phyloP scores from a whole-genome alignment of 1,140 invertebrate species.

The Atta cephalotes region DNA sequence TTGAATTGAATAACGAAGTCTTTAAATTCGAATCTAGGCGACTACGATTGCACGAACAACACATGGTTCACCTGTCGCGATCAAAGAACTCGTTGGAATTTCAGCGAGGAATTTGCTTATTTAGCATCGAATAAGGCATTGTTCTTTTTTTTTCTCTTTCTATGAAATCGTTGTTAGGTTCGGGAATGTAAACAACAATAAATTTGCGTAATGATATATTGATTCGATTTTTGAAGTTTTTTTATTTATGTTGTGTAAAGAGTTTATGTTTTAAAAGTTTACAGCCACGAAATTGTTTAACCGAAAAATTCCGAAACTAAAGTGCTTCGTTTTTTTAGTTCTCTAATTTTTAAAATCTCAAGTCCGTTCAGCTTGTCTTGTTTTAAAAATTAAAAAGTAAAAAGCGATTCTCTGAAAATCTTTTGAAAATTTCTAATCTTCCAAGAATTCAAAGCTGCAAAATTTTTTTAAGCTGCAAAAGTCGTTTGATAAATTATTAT shows the following conservation, averaged over 20 bases:
- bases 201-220: background rate
- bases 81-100: conserved; percentile 65
- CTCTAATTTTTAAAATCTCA: background rate
- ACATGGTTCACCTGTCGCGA: conserved; percentile 73
- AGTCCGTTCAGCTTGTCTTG: background rate
- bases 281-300: background rate
- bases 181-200: background rate
- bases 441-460: background rate
- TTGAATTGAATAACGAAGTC: conserved; percentile 76
- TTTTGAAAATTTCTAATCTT: background rate
- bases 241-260: background rate
- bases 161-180: background rate
- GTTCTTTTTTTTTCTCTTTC: conserved; percentile 50
- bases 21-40: conserved; percentile 76
- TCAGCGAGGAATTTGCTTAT: conserved; percentile 54
- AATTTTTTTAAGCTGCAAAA: background rate
- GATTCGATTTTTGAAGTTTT: background rate
- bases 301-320: background rate
- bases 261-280: background rate
- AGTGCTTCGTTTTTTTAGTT: background rate
- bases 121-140: conserved; percentile 64
- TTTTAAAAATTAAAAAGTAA: background rate
- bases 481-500: background rate
- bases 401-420: background rate
- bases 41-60: conserved; percentile 31